phyloP scores from a whole-genome alignment of 1,140 invertebrate species.

The Stegodyphus dumicola region DNA sequence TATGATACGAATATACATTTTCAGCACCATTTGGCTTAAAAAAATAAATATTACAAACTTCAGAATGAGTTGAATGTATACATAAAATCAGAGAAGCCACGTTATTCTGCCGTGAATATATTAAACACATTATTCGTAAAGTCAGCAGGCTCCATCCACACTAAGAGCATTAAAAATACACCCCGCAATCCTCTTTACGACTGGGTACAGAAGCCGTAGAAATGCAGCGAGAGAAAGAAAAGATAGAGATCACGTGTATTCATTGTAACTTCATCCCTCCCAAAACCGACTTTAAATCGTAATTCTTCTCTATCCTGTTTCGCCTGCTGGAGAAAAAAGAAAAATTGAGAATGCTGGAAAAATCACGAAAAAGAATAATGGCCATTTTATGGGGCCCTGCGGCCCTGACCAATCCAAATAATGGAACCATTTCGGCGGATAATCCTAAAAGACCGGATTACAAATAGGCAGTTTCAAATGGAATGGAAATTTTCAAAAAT shows the following conservation, averaged over 20 bases:
- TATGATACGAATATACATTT: too few relatives aligned
- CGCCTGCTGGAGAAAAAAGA: not conserved
- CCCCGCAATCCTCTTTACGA: not conserved
- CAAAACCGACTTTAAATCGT: too few relatives aligned
- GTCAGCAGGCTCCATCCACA: not conserved
- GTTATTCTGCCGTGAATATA: not conserved
- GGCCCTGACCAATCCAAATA: slow-evolving; percentile 38
- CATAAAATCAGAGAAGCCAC: too few relatives aligned
- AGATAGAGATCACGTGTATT: too few relatives aligned
- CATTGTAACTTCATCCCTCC: too few relatives aligned
- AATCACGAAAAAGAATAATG: slow-evolving; percentile 56
- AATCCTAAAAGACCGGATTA: slow-evolving; percentile 43
- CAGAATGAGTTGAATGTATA: too few relatives aligned
- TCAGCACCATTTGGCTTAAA: too few relatives aligned
- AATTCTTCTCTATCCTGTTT: too few relatives aligned
- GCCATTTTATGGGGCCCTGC: slow-evolving; percentile 43
- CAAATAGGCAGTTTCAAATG: slow-evolving; percentile 46
- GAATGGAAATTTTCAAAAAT: not conserved
- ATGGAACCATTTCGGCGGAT: slow-evolving; percentile 41
- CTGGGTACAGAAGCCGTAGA: not conserved
- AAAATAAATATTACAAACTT: too few relatives aligned
- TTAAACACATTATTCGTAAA: slow-evolving; percentile 3
- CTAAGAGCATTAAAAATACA: too few relatives aligned
- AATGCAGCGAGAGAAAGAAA: too few relatives aligned
- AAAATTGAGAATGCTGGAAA: slow-evolving; percentile 19